phyloP scores from a whole-genome alignment of 2,888 invertebrate genomes.

The Philereme transversata region DNA sequence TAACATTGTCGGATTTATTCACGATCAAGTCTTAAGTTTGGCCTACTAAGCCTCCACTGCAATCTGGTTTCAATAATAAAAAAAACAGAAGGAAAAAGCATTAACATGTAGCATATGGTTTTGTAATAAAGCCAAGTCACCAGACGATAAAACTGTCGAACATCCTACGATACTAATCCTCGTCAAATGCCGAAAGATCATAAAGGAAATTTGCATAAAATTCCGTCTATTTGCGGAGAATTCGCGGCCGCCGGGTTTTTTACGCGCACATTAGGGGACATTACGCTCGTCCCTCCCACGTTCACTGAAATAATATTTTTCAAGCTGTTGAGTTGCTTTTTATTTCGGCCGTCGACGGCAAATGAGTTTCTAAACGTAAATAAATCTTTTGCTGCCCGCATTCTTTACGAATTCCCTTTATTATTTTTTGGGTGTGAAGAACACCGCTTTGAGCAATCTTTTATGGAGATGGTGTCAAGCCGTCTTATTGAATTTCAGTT shows the following conservation, averaged over 20 bases:
- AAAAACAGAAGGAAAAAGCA: too few relatives aligned
- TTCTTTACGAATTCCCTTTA: conserved; percentile 53
- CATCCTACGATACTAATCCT: conserved; percentile 53
- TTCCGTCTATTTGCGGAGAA: conserved; percentile 64
- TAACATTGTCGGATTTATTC: too few relatives aligned
- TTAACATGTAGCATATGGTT: conserved; percentile 2
- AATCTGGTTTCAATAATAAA: too few relatives aligned
- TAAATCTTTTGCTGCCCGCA: conserved; percentile 64
- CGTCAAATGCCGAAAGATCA: conserved; percentile 65
- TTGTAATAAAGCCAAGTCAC: conserved; percentile 11
- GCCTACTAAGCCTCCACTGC: too few relatives aligned
- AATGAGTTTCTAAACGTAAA: conserved; percentile 78
- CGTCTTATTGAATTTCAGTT: neutral
- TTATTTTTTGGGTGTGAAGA: conserved; percentile 30
- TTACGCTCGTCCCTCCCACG: conserved; percentile 54
- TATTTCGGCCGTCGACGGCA: conserved; percentile 66
- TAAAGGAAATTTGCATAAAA: conserved; percentile 70
- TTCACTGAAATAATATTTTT: conserved; percentile 73
- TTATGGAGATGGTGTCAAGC: neutral
- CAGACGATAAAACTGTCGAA: conserved; percentile 54
- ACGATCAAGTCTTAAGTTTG: too few relatives aligned
- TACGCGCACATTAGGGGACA: conserved; percentile 70
- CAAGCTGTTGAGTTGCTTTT: conserved; percentile 75
- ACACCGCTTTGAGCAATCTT: neutral
- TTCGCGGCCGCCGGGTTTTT: conserved; percentile 59